These are phyloP conservation scores for Phrynocephalus guinanensis DNA, from an alignment of 2,797 vertebrate species.

Conservation along the genomic window DNA sequence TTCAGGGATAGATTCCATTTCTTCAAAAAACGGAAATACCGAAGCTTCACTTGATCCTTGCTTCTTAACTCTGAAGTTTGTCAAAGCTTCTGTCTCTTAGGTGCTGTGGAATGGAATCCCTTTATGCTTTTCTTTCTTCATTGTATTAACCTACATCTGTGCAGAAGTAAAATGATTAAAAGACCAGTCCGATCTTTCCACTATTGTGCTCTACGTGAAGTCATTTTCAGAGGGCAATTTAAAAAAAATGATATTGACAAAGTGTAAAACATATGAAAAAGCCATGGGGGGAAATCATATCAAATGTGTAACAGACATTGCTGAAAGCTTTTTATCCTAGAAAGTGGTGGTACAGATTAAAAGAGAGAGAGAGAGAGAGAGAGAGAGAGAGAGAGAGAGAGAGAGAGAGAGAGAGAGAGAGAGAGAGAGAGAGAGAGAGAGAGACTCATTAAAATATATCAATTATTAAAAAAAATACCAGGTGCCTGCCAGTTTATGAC, in stretches of 20 bases:
- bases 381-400: too few species aligned
- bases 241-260: slow-evolving; percentile 38
- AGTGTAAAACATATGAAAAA: slow-evolving; percentile 42
- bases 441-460: slow-evolving; percentile 48
- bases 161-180: slow-evolving; percentile 64
- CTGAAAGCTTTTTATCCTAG: slow-evolving; percentile 42
- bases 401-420: too few species aligned
- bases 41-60: background rate
- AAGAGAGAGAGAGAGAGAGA: slow-evolving; percentile 39
- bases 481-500: too few species aligned
- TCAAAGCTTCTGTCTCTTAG: background rate
- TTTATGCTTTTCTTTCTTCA: slow-evolving; percentile 14
- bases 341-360: slow-evolving; percentile 49
- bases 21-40: background rate
- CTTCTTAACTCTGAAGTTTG: background rate
- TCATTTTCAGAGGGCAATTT: slow-evolving; percentile 58
- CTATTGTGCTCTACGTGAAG: slow-evolving; percentile 17
- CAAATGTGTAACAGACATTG: slow-evolving; percentile 49
- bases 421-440: slow-evolving; percentile 42
- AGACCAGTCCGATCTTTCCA: slow-evolving; percentile 63
- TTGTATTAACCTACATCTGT: slow-evolving; percentile 47
- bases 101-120: background rate
- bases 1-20: background rate
- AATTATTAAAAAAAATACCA: background rate
- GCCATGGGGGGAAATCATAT: slow-evolving; percentile 45